phyloP scores from a whole-genome alignment of 2,888 invertebrate species.

The Penaeus monodon region DNA sequence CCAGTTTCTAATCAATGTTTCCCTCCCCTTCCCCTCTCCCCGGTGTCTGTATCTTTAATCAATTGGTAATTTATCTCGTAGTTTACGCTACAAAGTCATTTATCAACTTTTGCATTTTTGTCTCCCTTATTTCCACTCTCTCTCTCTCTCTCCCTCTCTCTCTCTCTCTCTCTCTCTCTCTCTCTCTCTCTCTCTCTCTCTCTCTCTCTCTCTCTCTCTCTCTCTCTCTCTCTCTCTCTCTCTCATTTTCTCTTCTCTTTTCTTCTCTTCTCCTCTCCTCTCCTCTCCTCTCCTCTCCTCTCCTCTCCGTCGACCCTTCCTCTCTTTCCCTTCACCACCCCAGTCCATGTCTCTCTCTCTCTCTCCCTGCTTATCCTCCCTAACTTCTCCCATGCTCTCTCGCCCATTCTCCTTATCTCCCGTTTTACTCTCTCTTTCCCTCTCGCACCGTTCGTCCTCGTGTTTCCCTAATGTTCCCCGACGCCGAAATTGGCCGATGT shows the following conservation, averaged over 20 bases:
- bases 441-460: no score
- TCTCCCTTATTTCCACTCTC: background rate
- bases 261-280: background rate
- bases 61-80: background rate
- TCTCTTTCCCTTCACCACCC: background rate
- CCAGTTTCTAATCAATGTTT: no score
- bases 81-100: no score
- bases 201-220: background rate
- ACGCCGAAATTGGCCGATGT: no score
- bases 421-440: no score
- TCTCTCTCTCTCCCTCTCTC: background rate
- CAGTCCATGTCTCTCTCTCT: constrained; percentile 16
- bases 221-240: no score
- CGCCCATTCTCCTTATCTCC: no score
- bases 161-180: background rate
- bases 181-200: no score
- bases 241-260: background rate
- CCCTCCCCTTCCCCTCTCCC: no score
- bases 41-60: no score
- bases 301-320: background rate
- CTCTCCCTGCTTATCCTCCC: constrained; percentile 14
- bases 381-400: background rate
- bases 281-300: background rate
- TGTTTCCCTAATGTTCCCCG: no score
- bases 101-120: background rate